These are phyloP conservation scores for Clamator glandarius DNA, from an alignment of 2,797 vertebrate genomes.

Conservation along the genomic window DNA sequence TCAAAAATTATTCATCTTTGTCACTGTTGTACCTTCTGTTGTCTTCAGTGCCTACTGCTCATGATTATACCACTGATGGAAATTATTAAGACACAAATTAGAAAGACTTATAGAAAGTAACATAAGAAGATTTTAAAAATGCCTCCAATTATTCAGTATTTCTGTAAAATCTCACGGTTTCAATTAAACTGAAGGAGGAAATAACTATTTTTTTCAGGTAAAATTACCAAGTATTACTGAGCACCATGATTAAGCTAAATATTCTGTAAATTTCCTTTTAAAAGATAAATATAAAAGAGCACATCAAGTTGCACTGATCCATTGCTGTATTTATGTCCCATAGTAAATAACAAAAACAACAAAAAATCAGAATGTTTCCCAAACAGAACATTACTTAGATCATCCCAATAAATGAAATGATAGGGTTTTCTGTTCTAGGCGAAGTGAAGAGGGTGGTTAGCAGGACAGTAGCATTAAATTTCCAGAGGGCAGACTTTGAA, in stretches of 20 bases:
- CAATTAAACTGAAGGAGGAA: not conserved
- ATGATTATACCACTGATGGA: not conserved
- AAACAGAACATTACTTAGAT: not conserved
- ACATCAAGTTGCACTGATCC: rapidly evolving
- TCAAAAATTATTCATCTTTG: not conserved
- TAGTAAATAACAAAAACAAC: not conserved
- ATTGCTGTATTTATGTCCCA: not conserved
- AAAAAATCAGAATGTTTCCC: not conserved
- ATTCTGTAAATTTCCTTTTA: not conserved
- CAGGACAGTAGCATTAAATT: too few relatives aligned
- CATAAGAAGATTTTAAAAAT: not conserved
- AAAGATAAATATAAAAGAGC: not conserved
- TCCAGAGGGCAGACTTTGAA: too few relatives aligned
- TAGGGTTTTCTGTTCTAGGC: too few relatives aligned
- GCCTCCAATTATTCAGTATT: not conserved
- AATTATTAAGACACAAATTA: not conserved
- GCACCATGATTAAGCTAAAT: not conserved
- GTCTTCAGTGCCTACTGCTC: not conserved
- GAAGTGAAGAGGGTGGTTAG: too few relatives aligned
- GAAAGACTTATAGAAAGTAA: not conserved
- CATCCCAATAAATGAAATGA: not conserved
- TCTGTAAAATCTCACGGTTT: not conserved
- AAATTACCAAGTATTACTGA: not conserved
- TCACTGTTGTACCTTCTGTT: not conserved
- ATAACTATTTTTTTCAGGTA: not conserved